Evolutionary conservation across 2,797 vertebrate genomes (phyloP), one percentile per base, ranked within the genome.

Genomic region (Holocentrus rufus): DNA sequence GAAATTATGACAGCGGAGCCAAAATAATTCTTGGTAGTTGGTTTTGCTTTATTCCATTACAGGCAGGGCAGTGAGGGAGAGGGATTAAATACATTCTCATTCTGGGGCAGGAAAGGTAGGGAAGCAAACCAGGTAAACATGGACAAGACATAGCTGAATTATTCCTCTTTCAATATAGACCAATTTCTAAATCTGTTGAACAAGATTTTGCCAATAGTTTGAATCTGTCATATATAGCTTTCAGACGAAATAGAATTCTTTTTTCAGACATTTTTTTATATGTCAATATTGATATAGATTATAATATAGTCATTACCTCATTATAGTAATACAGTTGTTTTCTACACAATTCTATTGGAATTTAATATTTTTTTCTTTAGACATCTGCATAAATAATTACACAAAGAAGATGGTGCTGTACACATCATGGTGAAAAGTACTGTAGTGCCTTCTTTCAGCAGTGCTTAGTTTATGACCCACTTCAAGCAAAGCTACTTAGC

Each of bases 341-440:
- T 91, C 88, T 91, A 92, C 76, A 87, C 79, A 72, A 90, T 78
- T 83, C 87, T 92, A 89, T 89, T 88, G 87, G 85, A 91, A 85
- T 86, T 90, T 39, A 82, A 67, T 85, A 69, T 80, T 81, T 76
- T 85, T 85, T 83, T 82, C 63, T 82, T 65, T 83, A 92, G 85
- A 93, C 87, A 94, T 92, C 87, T 92, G 91, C 89, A 92, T 91
- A 93, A 92, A 93, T 93, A 94, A 92, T 91, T 89, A 93, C 88
- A 90, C 87, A 90, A 86, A 90, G 79, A 90, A 88, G 86, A 93
- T 89, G 92, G 92, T 94, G 93, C 93, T 94, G 87, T 93, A 93
- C 91, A 94, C 88, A 89, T 89, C 74, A 82, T 88, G 80, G 84
- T 86, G 88, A 83, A 90, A 89, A 89, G 85, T 90, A 89, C 85